Evolutionary conservation across 2,888 invertebrate genomes (phyloP), one percentile per base, ranked within the genome.

Genomic region (Bombylius discolor): DNA sequence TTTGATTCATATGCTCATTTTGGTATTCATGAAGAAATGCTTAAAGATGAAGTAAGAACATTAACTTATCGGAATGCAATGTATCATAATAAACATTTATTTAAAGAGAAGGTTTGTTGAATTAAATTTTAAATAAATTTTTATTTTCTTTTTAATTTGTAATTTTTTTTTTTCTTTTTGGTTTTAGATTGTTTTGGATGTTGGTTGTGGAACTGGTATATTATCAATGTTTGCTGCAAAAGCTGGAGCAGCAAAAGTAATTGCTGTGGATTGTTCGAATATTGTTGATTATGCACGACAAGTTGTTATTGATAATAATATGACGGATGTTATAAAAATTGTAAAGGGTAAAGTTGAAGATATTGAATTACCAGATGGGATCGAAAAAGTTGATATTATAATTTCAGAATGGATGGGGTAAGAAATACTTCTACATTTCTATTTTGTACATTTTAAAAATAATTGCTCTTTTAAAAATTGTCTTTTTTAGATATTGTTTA

Each of bases 1-100:
- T 99, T 99, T 73, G 99, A 99, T 76, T 99, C 98, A 0, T 99
- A 99, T 72, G 99, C 99, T 52, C 99, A 99, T 77, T 99, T 99
- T 75, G 99, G 98, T 49, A 99, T 99, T 66, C 99, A 99, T 71
- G 99, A 99, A 78, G 99, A 99, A 77, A 99, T 99, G 99, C 77
- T 99, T 60, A 99, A 99, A 76, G 99, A 99, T 74, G 98, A 99
- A 81, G 96, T 99, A 36, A 83, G 99, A 55, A 99, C 99, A 14
- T 80, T 95, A 60, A 98, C 98, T 1, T 99, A 99, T 75, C 85
- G 97, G 55, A 98, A 98, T 72, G 95, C 99, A 12, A 98, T 99
- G 91, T 95, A 95, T 71, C 96, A 99, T 78, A 99, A 99, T 76
- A 95, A 92, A 77, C 99, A 99, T 76, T 80, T 99, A 59, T 98